Conservation (phyloP, 2,113 vertebrate genomes). For the Periophthalmus modestus region DNA sequence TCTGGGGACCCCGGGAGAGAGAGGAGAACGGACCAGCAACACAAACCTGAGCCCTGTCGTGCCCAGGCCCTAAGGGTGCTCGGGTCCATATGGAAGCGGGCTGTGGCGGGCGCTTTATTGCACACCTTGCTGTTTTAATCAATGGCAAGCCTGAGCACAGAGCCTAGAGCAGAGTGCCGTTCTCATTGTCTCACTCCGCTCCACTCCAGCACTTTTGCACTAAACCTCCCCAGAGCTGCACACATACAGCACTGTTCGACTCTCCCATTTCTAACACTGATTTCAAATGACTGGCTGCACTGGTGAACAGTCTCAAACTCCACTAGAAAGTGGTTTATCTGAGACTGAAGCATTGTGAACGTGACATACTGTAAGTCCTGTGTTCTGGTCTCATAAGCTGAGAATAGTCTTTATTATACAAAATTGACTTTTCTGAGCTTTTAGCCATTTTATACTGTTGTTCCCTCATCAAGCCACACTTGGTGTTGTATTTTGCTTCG, state of each 20-base stretch:
- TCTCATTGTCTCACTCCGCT: slow-evolving; percentile 70
- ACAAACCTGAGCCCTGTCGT: slow-evolving; percentile 81
- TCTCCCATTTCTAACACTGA: too few species aligned
- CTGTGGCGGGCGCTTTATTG: slow-evolving; percentile 79
- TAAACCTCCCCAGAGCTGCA: slow-evolving; percentile 53
- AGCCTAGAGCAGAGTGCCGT: slow-evolving; percentile 73
- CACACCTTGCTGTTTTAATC: slow-evolving; percentile 86
- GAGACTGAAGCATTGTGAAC: too few species aligned
- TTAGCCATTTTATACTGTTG: too few species aligned
- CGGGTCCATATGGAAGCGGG: slow-evolving; percentile 91
- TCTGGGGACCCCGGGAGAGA: slow-evolving; percentile 89
- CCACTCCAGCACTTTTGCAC: slow-evolving; percentile 49
- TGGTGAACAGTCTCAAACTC: not conserved
- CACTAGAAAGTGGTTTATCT: not conserved
- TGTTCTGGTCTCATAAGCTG: too few species aligned
- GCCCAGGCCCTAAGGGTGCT: slow-evolving; percentile 86
- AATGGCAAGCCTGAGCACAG: slow-evolving; percentile 83
- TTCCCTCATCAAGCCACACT: too few species aligned
- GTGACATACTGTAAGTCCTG: too few species aligned
- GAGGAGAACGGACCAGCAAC: slow-evolving; percentile 54
- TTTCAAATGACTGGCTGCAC: slow-evolving; percentile 1
- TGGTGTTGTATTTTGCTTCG: too few species aligned
- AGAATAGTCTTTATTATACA: too few species aligned
- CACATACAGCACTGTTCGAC: too few species aligned
- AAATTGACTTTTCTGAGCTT: too few species aligned